Percentiles rank a stretch among this genome's conserved stretches.
These are phyloP conservation scores for Holcopasites calliopsidis DNA, from an alignment of 1,140 invertebrate species.

Conservation along the genomic window DNA sequence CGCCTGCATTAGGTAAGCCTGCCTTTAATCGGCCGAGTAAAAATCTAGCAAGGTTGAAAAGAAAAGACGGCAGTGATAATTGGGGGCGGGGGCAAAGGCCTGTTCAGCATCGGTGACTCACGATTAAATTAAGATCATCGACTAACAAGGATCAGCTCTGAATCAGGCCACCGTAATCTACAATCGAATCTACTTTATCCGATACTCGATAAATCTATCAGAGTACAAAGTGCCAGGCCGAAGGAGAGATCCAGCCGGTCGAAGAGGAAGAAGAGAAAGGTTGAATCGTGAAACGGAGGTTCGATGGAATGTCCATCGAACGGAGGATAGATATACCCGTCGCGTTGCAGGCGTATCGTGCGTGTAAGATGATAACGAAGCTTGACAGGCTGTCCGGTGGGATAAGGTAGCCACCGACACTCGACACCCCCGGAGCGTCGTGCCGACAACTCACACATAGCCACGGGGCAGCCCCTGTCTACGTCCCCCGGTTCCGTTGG, in stretches of 20 bases:
- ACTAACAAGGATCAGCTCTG: not conserved
- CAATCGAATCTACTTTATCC: not conserved
- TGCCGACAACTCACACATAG: slow-evolving; percentile 56
- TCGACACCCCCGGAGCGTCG: slow-evolving; percentile 68
- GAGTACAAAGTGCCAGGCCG: no score
- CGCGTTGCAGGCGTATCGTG: slow-evolving; percentile 58
- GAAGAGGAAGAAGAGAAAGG: slow-evolving; percentile 7
- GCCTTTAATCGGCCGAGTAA: not conserved
- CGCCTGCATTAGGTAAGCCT: slow-evolving; percentile 89
- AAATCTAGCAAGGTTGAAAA: no score
- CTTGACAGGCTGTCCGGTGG: slow-evolving; percentile 75
- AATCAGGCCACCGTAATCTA: no score
- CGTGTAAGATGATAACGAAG: slow-evolving; percentile 77
- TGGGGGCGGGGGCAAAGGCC: not conserved
- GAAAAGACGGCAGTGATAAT: no score
- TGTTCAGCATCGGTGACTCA: not conserved
- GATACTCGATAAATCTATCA: no score
- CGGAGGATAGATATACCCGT: slow-evolving; percentile 53
- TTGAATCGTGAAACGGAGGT: slow-evolving; percentile 41
- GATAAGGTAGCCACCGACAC: slow-evolving; percentile 75
- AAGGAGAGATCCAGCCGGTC: no score
- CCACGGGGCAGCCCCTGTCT: slow-evolving; percentile 28
- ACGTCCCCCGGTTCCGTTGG: slow-evolving; percentile 40
- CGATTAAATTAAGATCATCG: slow-evolving; percentile 30
- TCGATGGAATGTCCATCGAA: slow-evolving; percentile 59